phyloP scores from a whole-genome alignment of 2,888 invertebrate species.

The Philopedon plagiatum region DNA sequence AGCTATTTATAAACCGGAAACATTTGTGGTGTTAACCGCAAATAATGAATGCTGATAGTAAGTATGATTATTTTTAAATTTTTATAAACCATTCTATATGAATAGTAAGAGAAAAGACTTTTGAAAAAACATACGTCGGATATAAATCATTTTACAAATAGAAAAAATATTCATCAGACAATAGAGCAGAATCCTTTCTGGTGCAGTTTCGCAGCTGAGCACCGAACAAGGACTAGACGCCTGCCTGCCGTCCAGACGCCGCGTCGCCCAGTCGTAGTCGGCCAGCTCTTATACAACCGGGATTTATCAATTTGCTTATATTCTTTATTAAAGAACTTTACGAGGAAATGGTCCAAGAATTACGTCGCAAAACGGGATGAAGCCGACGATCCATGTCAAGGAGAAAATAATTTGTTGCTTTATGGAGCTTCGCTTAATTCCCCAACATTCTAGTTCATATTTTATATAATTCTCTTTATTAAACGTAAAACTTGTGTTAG shows the following conservation, averaged over 20 bases:
- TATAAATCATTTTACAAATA: neutral
- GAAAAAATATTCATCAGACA: constrained; percentile 11
- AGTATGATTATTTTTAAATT: no score
- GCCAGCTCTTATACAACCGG: constrained; percentile 58
- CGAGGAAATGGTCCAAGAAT: constrained; percentile 44
- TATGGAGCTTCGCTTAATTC: constrained; percentile 22
- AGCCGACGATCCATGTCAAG: constrained; percentile 17
- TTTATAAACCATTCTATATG: no score
- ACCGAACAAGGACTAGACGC: constrained; percentile 62
- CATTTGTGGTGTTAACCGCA: no score
- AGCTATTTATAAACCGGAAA: no score
- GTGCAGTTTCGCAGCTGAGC: constrained; percentile 63
- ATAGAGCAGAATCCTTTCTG: constrained; percentile 61
- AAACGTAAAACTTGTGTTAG: no score
- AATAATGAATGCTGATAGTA: no score
- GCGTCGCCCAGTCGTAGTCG: constrained; percentile 57
- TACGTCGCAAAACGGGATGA: constrained; percentile 32
- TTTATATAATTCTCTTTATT: constrained; percentile 7
- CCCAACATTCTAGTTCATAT: constrained; percentile 3
- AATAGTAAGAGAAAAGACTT: no score
- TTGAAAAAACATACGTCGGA: no score
- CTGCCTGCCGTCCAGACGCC: constrained; percentile 64
- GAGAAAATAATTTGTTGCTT: constrained; percentile 40
- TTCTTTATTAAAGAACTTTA: constrained; percentile 57
- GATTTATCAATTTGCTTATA: constrained; percentile 60